These are phyloP conservation scores for Adineta ricciae DNA, from an alignment of 2,888 invertebrate genomes.

Conservation along the genomic window DNA sequence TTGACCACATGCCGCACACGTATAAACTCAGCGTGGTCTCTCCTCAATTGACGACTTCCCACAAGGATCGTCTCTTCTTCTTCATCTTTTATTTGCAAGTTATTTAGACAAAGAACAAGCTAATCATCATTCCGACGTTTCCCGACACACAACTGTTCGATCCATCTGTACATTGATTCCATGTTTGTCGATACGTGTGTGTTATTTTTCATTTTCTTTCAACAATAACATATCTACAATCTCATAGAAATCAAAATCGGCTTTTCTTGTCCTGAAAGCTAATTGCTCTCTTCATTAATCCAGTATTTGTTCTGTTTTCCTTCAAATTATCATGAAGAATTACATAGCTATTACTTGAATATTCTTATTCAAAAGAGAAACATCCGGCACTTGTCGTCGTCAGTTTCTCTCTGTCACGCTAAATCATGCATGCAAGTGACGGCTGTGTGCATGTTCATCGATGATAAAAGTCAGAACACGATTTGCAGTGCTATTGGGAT, in stretches of 20 bases:
- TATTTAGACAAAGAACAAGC: conserved; percentile 13
- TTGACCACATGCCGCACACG: conserved; percentile 4
- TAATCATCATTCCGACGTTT: background rate
- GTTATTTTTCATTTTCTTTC: background rate
- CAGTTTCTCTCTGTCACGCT: background rate
- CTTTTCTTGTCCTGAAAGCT: background rate
- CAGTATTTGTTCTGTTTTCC: background rate
- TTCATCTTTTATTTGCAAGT: conserved; percentile 10
- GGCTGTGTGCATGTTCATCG: background rate
- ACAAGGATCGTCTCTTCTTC: conserved; percentile 5
- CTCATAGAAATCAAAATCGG: background rate
- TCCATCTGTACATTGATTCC: background rate
- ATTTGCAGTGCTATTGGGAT: background rate
- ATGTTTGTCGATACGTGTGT: background rate
- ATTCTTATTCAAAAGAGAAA: background rate
- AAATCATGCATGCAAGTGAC: conserved; percentile 11
- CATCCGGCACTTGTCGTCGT: conserved; percentile 5
- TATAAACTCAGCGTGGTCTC: background rate
- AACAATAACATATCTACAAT: background rate
- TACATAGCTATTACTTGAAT: background rate
- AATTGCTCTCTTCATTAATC: background rate
- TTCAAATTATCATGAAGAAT: background rate
- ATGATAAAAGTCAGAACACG: conserved; percentile 3
- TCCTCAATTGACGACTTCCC: conserved; percentile 12
- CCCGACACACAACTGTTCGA: conserved; percentile 11